Evolutionary conservation across 92 coral and sea anemone genomes (phyloP).

Genomic region (Parazoanthus swiftii): DNA sequence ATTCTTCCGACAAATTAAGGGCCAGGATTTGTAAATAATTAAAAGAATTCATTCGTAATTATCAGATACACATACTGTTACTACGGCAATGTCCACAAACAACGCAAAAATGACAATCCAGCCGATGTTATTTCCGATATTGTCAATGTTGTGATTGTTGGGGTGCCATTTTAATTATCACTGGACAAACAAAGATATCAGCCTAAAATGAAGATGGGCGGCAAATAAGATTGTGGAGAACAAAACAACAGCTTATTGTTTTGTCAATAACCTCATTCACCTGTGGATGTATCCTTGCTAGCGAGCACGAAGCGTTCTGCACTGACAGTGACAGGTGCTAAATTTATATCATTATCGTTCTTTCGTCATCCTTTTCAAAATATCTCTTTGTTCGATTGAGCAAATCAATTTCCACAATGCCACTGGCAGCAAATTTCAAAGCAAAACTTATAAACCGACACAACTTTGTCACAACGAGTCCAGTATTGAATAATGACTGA

Average conservation of each 20-base stretch:
- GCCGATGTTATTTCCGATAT: not conserved
- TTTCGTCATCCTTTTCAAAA: not conserved
- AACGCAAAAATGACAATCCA: not conserved
- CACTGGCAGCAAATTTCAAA: not conserved
- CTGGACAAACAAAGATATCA: not conserved
- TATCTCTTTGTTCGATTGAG: not conserved
- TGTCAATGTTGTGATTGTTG: not conserved
- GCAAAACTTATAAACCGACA: not conserved
- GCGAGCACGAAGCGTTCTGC: not conserved
- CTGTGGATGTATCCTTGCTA: not conserved
- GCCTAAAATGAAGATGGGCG: not conserved
- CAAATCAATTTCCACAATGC: not conserved
- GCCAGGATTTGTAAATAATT: constrained; percentile 33
- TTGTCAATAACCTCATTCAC: not conserved
- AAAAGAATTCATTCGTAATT: constrained; percentile 23
- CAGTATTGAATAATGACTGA: not conserved
- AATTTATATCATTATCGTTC: not conserved
- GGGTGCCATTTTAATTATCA: not conserved
- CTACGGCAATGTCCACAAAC: constrained; percentile 21
- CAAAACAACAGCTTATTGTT: not conserved
- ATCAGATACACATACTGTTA: not conserved
- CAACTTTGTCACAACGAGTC: not conserved
- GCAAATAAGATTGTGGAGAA: not conserved
- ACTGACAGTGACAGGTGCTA: not conserved
- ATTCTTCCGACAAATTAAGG: constrained; percentile 29